phyloP scores from a whole-genome alignment of 2,113 vertebrate species.

The cat (Felis catus) region F.catus_Fca126_mat1.0 CM031415.1:67928501-67929000 shows the following conservation, averaged over 20 bases:
- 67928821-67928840: not conserved
- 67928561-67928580: not conserved
- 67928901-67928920: constrained; percentile 37
- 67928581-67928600: not conserved
- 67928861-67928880: not conserved
- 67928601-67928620: not conserved
- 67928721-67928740: not conserved
- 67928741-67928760: not conserved
- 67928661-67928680: constrained; percentile 28
- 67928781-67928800: not conserved
- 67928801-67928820: not conserved
- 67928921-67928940: not conserved
- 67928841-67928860: not conserved
- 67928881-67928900: not conserved
- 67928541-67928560: not conserved
- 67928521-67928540: not conserved
- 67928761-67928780: not conserved
- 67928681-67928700: not conserved
- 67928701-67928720: not conserved
- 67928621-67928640: not conserved
- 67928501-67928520: not conserved
- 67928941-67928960: not conserved
- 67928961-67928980: constrained; percentile 42
- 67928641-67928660: not conserved
- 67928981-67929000: constrained; percentile 37